These are phyloP conservation scores for Zaprionus davidi DNA, from an alignment of 1,140 invertebrate genomes.

Conservation along the genomic window DNA sequence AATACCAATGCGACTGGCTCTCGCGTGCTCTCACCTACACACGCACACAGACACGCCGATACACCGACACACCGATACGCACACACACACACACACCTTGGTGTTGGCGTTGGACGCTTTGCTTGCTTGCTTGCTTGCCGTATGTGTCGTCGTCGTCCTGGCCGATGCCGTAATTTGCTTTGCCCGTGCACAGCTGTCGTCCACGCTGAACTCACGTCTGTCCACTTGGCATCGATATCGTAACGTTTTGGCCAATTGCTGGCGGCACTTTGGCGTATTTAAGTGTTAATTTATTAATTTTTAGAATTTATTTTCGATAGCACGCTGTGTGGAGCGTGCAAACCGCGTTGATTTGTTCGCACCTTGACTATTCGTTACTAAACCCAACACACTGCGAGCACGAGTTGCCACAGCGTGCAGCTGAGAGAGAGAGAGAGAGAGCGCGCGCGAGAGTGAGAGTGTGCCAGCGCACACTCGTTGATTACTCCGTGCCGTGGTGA, in stretches of 20 bases:
- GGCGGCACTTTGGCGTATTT: constrained; percentile 34
- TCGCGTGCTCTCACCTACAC: constrained; percentile 63
- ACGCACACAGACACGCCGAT: constrained; percentile 7
- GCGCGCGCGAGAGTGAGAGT: background rate
- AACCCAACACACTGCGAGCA: constrained; percentile 56
- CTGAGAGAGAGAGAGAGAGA: background rate
- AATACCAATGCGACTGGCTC: constrained; percentile 54
- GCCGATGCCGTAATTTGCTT: constrained; percentile 76
- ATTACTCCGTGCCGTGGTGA: constrained; percentile 63
- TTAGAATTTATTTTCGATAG: constrained; percentile 70
- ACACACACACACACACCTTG: constrained; percentile 33
- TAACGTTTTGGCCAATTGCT: constrained; percentile 6
- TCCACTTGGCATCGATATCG: background rate
- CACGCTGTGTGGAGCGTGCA: constrained; percentile 73
- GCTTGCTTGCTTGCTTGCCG: constrained; percentile 69
- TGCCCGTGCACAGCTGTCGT: constrained; percentile 31
- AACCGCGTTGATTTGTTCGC: constrained; percentile 82
- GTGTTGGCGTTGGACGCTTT: constrained; percentile 73
- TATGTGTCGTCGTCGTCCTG: constrained; percentile 53
- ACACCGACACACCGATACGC: constrained; percentile 17
- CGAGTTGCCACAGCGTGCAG: constrained; percentile 43
- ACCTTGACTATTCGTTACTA: constrained; percentile 79
- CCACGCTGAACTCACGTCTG: background rate
- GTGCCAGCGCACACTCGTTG: constrained; percentile 57
- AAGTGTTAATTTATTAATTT: constrained; percentile 60